A percentile compares a stretch with the other conserved stretches of the same genome.
phyloP scores from a whole-genome alignment of 2,797 vertebrate genomes.

The Rhinogobio ventralis region DNA sequence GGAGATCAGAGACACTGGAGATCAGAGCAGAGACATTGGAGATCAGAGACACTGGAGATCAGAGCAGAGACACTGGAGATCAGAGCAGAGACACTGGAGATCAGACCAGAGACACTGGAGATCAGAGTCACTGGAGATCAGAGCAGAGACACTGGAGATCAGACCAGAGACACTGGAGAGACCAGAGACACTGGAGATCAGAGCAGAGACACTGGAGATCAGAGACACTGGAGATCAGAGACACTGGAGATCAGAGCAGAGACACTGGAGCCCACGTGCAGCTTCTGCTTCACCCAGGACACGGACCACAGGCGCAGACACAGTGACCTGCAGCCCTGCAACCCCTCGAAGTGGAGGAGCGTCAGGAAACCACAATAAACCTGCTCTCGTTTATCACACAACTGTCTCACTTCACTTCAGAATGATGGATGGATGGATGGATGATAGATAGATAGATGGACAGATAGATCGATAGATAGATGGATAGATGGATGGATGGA shows the following conservation, averaged over 20 bases:
- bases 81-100: too few relatives aligned
- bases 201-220: too few relatives aligned
- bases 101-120: too few relatives aligned
- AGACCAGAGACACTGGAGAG: too few relatives aligned
- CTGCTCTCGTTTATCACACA: background rate
- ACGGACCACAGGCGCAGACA: slow-evolving; percentile 64
- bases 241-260: too few relatives aligned
- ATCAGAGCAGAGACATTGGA: too few relatives aligned
- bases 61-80: background rate
- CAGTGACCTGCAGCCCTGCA: slow-evolving; percentile 49
- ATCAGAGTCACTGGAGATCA: too few relatives aligned
- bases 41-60: too few relatives aligned
- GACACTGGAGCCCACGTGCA: slow-evolving; percentile 69
- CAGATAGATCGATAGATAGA: rapidly evolving
- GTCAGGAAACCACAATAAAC: background rate
- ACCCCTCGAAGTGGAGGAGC: slow-evolving; percentile 62
- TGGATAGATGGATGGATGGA: background rate
- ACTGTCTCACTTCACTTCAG: background rate
- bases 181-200: background rate
- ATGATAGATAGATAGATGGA: too few relatives aligned
- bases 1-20: too few relatives aligned
- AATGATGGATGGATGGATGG: too few relatives aligned
- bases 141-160: background rate
- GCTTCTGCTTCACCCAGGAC: slow-evolving; percentile 64
- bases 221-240: too few relatives aligned